These are phyloP conservation scores for Microplitis mediator DNA, from an alignment of 1,140 invertebrate genomes.

Conservation along the genomic window DNA sequence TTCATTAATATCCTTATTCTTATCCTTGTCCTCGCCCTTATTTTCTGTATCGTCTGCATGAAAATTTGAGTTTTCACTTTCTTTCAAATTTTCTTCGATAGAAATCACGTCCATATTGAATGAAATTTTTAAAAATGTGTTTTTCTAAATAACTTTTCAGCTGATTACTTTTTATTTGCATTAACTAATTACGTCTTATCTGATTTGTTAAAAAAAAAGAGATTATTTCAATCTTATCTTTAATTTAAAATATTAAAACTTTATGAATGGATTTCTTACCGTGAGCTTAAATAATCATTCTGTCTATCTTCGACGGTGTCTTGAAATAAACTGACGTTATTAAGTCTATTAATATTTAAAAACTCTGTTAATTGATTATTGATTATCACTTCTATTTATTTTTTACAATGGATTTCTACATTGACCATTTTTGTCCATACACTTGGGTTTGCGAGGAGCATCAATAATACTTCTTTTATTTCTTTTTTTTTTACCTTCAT, in stretches of 20 bases:
- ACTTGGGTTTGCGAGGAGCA: too few relatives aligned
- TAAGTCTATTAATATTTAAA: too few relatives aligned
- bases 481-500: too few relatives aligned
- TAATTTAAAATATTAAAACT: background rate
- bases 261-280: background rate
- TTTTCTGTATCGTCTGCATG: background rate
- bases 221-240: background rate
- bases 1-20: background rate
- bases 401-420: too few relatives aligned
- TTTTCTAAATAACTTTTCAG: background rate
- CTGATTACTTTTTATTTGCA: background rate
- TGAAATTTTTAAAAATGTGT: background rate
- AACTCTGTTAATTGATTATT: too few relatives aligned
- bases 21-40: background rate
- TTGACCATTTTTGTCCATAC: too few relatives aligned
- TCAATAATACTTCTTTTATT: too few relatives aligned
- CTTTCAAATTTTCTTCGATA: conserved; percentile 20
- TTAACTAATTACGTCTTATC: background rate
- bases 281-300: too few relatives aligned
- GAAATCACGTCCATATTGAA: conserved; percentile 23
- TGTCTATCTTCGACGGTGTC: too few relatives aligned
- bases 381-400: too few relatives aligned
- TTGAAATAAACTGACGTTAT: too few relatives aligned
- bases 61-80: background rate
- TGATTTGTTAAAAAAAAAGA: background rate